Conservation (phyloP, 2,888 invertebrate species). For the Dorcus hopei region DNA sequence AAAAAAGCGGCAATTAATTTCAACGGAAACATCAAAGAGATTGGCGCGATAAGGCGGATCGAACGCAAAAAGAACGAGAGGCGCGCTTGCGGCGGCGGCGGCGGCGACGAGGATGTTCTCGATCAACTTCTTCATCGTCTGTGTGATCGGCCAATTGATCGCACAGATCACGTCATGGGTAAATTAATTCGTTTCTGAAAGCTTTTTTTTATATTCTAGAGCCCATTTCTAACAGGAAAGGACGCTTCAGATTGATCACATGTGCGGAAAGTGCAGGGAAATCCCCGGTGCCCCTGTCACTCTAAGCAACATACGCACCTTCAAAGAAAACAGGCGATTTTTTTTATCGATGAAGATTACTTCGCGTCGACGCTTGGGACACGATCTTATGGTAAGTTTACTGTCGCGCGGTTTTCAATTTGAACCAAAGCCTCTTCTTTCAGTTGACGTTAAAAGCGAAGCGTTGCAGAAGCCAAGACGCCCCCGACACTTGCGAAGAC, state of each 20-base stretch:
- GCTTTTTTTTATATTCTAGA: slow-evolving; percentile 10
- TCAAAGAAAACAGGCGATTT: slow-evolving; percentile 23
- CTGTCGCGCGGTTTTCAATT: too few species aligned
- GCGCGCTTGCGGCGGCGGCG: too few species aligned
- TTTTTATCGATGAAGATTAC: slow-evolving; percentile 25
- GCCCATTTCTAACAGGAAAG: slow-evolving; percentile 16
- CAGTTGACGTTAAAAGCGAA: slow-evolving; percentile 29
- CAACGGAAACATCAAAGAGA: too few species aligned
- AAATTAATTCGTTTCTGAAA: too few species aligned
- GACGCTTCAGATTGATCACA: slow-evolving; percentile 27
- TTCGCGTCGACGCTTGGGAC: slow-evolving; percentile 15
- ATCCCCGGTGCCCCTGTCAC: slow-evolving; percentile 22
- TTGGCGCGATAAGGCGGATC: too few species aligned
- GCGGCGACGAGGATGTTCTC: too few species aligned
- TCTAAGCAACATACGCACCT: slow-evolving; percentile 24
- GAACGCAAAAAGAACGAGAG: too few species aligned
- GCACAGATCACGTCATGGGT: too few species aligned
- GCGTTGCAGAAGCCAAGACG: slow-evolving; percentile 33
- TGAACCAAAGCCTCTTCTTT: slow-evolving; percentile 7
- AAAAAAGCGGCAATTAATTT: too few species aligned
- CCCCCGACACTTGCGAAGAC: slow-evolving; percentile 36
- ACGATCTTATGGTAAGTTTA: slow-evolving; percentile 22
- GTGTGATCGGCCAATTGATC: too few species aligned
- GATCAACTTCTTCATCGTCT: too few species aligned
- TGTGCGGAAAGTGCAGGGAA: slow-evolving; percentile 27